Percentiles rank a stretch among this genome's conserved stretches.
Conservation (phyloP, 2,888 invertebrate genomes). For the Oligia fasciuncula region DNA sequence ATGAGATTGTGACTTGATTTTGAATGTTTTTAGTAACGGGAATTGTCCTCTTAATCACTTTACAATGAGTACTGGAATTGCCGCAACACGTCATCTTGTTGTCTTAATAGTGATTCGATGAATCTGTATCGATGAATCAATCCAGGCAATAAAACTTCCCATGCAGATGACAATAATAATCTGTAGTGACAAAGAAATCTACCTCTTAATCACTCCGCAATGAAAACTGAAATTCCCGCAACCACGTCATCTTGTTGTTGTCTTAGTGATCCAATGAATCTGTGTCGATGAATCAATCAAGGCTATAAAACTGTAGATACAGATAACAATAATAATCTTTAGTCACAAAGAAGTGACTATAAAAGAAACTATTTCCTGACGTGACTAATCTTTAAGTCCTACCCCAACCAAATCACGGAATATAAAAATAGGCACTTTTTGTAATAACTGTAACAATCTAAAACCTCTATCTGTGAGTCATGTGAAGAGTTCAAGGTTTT, state of each 20-base stretch:
- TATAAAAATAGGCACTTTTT: conserved; percentile 23
- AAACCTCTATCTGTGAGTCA: conserved; percentile 41
- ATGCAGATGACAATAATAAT: conserved; percentile 35
- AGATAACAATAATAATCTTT: conserved; percentile 41
- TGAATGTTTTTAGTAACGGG: too few relatives aligned
- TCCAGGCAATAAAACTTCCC: conserved; percentile 15
- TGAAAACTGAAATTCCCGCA: neutral
- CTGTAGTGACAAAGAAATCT: conserved; percentile 39
- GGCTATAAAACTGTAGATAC: conserved; percentile 18
- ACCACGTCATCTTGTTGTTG: conserved; percentile 1
- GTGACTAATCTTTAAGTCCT: conserved; percentile 49
- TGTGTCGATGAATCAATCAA: conserved; percentile 56
- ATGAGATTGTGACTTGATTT: neutral
- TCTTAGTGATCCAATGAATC: conserved; percentile 24
- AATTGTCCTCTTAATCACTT: neutral
- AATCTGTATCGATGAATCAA: conserved; percentile 57
- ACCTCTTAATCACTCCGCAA: neutral
- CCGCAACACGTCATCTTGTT: conserved; percentile 1
- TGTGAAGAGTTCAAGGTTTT: conserved; percentile 37
- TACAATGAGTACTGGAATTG: neutral
- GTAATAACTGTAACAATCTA: conserved; percentile 29
- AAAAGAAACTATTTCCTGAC: conserved; percentile 49
- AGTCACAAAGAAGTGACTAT: conserved; percentile 50
- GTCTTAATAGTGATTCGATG: conserved; percentile 2
- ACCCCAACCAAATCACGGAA: conserved; percentile 47